Evolutionary conservation across 2,113 vertebrate species (phyloP).

Genomic region (Neolamprologus tretocephalus): DNA sequence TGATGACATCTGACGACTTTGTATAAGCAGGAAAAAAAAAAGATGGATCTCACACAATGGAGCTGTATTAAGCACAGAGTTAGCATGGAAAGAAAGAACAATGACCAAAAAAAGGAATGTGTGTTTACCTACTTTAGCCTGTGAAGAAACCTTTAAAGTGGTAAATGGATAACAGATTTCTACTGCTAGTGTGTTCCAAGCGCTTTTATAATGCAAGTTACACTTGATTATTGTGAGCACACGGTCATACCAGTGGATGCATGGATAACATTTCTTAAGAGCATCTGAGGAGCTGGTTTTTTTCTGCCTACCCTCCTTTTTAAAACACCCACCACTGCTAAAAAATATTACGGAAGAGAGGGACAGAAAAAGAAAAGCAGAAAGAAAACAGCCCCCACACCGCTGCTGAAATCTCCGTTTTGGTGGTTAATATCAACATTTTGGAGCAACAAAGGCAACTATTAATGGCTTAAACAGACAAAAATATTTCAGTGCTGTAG

Average conservation of each 20-base stretch:
- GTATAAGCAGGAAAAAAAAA: not conserved
- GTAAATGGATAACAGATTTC: not conserved
- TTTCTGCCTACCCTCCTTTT: not conserved
- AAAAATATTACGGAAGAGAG: not conserved
- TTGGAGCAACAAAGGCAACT: not conserved
- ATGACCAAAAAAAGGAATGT: not conserved
- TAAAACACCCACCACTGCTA: not conserved
- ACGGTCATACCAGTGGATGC: not conserved
- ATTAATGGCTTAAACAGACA: conserved; percentile 7
- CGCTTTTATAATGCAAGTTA: not conserved
- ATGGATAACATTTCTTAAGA: not conserved
- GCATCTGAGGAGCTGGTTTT: not conserved
- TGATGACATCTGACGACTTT: not conserved
- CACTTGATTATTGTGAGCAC: not conserved
- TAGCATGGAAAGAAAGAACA: not conserved
- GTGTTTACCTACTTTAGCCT: not conserved
- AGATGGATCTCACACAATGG: not conserved
- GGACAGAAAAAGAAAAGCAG: not conserved
- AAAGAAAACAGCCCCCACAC: not conserved
- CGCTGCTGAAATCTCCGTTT: not conserved
- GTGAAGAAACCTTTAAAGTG: not conserved
- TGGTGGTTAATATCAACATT: not conserved
- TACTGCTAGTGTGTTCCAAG: not conserved
- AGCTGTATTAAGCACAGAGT: not conserved
- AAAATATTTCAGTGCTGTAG: not conserved